These are phyloP conservation scores for Simalia tracyae DNA, from an alignment of 2,797 vertebrate genomes.

Conservation along the genomic window DNA sequence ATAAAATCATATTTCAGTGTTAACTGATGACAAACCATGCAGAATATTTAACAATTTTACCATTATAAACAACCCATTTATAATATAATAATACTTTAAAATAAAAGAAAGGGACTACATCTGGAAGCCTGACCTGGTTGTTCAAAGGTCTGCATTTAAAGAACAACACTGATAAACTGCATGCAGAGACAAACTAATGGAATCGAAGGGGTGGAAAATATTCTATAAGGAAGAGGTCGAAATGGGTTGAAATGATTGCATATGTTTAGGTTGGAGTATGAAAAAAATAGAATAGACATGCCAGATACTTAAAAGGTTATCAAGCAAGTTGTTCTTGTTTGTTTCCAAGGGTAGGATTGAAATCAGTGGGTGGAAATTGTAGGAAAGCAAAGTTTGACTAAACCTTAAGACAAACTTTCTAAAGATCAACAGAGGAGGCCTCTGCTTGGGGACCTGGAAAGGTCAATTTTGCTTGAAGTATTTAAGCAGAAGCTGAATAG, in stretches of 20 bases:
- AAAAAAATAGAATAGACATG: neutral
- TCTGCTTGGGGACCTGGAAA: neutral
- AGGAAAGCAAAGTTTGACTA: neutral
- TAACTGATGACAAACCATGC: too few relatives aligned
- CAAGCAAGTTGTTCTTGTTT: neutral
- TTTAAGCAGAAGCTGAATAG: neutral
- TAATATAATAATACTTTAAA: too few relatives aligned
- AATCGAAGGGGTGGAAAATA: neutral
- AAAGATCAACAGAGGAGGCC: neutral
- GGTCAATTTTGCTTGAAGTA: neutral
- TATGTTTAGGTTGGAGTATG: neutral
- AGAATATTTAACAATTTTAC: too few relatives aligned
- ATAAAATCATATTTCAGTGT: too few relatives aligned
- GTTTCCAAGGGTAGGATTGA: neutral
- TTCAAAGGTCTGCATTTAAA: neutral
- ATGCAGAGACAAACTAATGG: neutral
- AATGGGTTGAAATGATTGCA: neutral
- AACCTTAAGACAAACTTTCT: neutral
- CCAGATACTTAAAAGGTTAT: neutral
- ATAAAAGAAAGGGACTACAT: too few relatives aligned
- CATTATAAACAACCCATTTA: too few relatives aligned
- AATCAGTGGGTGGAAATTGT: neutral
- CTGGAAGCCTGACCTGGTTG: neutral
- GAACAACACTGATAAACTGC: neutral
- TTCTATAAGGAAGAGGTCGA: neutral